Evolutionary conservation across 2,797 vertebrate species (phyloP).

Genomic region (Acanthiza pusilla): DNA sequence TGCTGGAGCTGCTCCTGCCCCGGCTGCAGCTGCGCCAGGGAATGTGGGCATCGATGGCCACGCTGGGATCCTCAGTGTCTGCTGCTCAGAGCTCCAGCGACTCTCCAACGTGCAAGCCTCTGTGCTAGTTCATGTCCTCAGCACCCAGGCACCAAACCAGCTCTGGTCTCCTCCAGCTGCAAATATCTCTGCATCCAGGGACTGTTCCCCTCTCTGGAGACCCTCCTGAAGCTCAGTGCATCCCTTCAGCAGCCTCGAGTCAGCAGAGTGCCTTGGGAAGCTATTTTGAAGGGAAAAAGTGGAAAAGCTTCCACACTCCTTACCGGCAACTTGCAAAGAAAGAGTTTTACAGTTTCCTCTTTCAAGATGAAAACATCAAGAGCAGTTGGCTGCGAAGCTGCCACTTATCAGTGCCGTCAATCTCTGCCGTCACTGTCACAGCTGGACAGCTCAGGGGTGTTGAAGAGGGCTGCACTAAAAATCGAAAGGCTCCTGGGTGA

Average conservation of each 20-base stretch:
- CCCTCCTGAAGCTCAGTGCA: neutral
- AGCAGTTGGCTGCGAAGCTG: neutral
- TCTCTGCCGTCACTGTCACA: neutral
- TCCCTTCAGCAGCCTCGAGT: neutral
- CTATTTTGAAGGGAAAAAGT: fast-evolving
- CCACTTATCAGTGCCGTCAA: neutral
- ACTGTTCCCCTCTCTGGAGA: fast-evolving
- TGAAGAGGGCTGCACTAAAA: neutral
- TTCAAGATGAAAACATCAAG: neutral
- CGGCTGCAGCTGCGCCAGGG: neutral
- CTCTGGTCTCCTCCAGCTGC: neutral
- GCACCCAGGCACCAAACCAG: fast-evolving
- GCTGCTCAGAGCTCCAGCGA: neutral
- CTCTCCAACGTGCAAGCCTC: fast-evolving
- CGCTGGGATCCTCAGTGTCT: fast-evolving
- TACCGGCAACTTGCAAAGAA: neutral
- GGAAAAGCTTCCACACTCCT: neutral
- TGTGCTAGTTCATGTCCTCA: neutral
- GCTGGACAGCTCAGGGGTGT: neutral
- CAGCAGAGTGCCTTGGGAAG: neutral
- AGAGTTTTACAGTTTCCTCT: neutral
- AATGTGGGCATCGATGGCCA: neutral
- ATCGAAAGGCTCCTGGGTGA: neutral
- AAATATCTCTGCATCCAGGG: neutral
- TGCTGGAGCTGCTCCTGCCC: neutral